Evolutionary conservation across 1,140 invertebrate species (phyloP), one percentile per base, ranked within the genome.

Genomic region (Lerema accius): DNA sequence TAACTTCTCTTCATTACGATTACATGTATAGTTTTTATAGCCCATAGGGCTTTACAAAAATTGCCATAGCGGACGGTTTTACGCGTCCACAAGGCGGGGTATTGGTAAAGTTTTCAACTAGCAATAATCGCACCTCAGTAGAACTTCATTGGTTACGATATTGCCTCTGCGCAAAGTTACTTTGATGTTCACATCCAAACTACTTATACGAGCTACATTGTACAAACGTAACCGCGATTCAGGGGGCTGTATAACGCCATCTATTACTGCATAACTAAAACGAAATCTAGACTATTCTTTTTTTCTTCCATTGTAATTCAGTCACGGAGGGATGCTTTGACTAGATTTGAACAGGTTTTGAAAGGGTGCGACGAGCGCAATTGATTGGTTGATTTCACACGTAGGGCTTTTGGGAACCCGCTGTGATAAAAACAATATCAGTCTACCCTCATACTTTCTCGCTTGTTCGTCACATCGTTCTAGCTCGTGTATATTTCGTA

Each of bases 51-150:
- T 17, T 50, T 50, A 35, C 28, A 50, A 50, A 50, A 50, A 50
- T 50, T 50, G 48, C 48, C 48, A 50, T 50, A 50, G 48, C 48
- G 48, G 48, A 35, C 48, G 48, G 28, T 50, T 16, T 50, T 35
- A 16, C 48, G 13, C 48, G 48, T 35, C 94, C 95, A 93, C 95
- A 93, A 93, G 95, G 95, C 96, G 96, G 96, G 96, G 95, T 96
- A 97, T 97, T 97, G 96, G 96, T 95, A 95, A 95, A 95, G 95
- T 95, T 96, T 95, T 95, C 95, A 96, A 96, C 94, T 95, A 95
- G 95, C 94, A 95, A 96, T 95, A 95, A 95, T 95, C 94, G 94
- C 95, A 95, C 94, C 94, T 95, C 95, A 49, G 46, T 49, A 14
- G 23, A 32, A n/a, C 46, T 49, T 49, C 46, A 49, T 49, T 15